These are phyloP conservation scores for Heterotilapia buettikoferi DNA, from an alignment of 2,113 vertebrate genomes.

Conservation along the genomic window DNA sequence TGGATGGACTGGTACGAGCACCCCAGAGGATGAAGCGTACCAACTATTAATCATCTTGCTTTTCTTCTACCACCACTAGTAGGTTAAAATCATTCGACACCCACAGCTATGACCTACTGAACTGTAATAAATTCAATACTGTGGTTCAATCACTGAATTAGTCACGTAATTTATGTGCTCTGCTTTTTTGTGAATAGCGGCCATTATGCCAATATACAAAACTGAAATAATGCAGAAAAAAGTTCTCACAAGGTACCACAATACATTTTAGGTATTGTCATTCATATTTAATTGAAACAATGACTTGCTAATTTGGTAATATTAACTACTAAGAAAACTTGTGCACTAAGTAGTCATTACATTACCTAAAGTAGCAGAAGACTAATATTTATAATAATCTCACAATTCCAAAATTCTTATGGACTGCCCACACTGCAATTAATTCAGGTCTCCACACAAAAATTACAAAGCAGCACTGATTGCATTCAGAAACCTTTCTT, in stretches of 20 bases:
- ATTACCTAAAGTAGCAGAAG: not conserved
- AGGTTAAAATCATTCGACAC: not conserved
- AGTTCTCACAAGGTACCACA: not conserved
- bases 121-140: not conserved
- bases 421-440: not conserved
- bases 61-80: not conserved
- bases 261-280: not conserved
- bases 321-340: not conserved
- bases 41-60: not conserved
- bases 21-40: not conserved
- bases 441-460: not conserved
- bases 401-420: not conserved
- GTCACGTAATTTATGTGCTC: not conserved
- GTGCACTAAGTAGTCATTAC: not conserved
- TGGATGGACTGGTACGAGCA: not conserved
- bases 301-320: not conserved
- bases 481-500: not conserved
- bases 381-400: not conserved
- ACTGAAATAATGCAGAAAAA: not conserved
- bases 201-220: not conserved
- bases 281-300: not conserved
- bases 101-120: not conserved
- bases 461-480: not conserved
- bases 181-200: not conserved
- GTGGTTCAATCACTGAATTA: not conserved